phyloP scores from a whole-genome alignment of 2,888 invertebrate genomes.

The Seira musarum region DNA sequence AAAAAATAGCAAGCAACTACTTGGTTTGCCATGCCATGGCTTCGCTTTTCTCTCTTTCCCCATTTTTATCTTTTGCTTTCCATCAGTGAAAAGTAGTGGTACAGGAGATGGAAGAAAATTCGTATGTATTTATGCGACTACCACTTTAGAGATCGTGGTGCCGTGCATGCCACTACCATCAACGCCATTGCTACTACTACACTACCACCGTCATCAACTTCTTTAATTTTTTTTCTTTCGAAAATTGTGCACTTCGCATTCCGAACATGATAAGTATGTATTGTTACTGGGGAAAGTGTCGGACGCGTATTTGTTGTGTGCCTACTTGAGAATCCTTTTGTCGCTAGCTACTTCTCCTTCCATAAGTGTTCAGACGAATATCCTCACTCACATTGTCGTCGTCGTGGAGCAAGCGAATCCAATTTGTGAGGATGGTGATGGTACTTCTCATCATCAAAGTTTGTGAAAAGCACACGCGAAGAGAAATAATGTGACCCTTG shows the following conservation, averaged over 20 bases:
- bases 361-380: no score
- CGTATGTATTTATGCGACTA: background rate
- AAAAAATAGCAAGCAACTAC: slow-evolving; percentile 22
- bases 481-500: background rate
- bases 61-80: slow-evolving; percentile 10
- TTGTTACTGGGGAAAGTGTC: slow-evolving; percentile 11
- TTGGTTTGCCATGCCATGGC: slow-evolving; percentile 16
- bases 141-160: background rate
- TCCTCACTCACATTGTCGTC: no score
- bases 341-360: background rate
- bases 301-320: background rate
- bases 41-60: background rate
- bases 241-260: slow-evolving; percentile 27
- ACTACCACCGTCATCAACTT: background rate
- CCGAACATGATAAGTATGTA: slow-evolving; percentile 38
- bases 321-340: background rate
- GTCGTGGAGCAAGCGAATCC: no score
- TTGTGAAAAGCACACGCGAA: background rate
- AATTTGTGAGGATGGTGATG: slow-evolving; percentile 5
- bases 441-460: slow-evolving; percentile 3
- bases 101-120: background rate
- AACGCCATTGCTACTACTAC: no score
- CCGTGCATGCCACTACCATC: no score
- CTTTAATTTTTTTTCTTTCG: slow-evolving; percentile 5
- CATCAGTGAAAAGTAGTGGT: slow-evolving; percentile 5